These are phyloP conservation scores for Drosophila limbata DNA, from an alignment of 2,888 invertebrate genomes.

Conservation along the genomic window DNA sequence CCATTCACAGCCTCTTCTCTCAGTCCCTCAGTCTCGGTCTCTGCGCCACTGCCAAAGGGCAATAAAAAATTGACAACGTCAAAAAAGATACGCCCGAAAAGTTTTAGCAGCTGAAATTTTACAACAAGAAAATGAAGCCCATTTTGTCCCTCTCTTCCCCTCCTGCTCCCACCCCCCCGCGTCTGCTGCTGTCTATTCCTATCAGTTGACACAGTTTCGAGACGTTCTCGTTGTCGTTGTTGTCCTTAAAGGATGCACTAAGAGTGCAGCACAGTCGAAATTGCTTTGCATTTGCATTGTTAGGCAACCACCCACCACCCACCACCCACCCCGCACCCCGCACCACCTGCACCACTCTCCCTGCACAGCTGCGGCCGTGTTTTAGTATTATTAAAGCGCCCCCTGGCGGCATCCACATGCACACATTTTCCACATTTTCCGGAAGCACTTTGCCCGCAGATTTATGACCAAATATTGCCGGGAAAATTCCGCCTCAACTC, in stretches of 20 bases:
- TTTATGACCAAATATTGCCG: slow-evolving; percentile 55
- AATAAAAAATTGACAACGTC: slow-evolving; percentile 75
- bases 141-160: neutral
- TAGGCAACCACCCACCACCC: slow-evolving; percentile 7
- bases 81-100: slow-evolving; percentile 31
- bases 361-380: slow-evolving; percentile 62
- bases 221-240: slow-evolving; percentile 6
- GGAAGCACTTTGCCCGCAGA: slow-evolving; percentile 68
- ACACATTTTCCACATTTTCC: slow-evolving; percentile 44
- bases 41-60: slow-evolving; percentile 62
- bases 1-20: neutral
- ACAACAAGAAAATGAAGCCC: slow-evolving; percentile 9
- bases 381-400: slow-evolving; percentile 65
- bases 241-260: slow-evolving; percentile 38
- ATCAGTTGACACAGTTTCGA: slow-evolving; percentile 43
- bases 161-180: neutral
- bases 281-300: slow-evolving; percentile 66
- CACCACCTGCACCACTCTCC: neutral
- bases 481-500: slow-evolving; percentile 2
- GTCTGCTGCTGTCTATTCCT: slow-evolving; percentile 27
- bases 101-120: slow-evolving; percentile 10
- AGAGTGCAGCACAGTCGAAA: slow-evolving; percentile 50
- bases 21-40: too few species aligned
- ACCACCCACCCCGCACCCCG: fast-evolving
- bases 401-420: slow-evolving; percentile 28